Evolutionary conservation across 2,797 vertebrate species (phyloP).

Genomic region (Pipistrellus kuhlii): DNA sequence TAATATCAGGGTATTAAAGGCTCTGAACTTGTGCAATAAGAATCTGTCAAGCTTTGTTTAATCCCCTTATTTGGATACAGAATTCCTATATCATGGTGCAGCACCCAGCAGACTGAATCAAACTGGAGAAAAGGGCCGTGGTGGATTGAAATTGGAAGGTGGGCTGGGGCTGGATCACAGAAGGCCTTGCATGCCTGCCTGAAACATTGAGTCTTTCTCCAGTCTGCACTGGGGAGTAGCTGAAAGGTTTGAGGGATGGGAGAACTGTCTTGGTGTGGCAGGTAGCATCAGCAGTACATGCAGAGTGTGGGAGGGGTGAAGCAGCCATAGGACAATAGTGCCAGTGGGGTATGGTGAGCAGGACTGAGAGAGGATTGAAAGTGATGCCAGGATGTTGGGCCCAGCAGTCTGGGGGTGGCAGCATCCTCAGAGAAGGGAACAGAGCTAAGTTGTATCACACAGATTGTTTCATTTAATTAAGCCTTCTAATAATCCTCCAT

Average conservation of each 20-base stretch:
- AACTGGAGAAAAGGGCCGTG: neutral
- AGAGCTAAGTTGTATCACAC: rapidly evolving
- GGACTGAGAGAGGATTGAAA: neutral
- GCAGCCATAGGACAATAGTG: neutral
- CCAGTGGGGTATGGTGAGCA: no score
- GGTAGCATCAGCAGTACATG: rapidly evolving
- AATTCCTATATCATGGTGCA: neutral
- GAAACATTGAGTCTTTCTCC: neutral
- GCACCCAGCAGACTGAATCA: neutral
- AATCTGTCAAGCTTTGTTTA: neutral
- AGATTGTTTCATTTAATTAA: neutral
- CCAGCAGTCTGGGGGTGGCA: neutral
- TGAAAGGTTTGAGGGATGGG: neutral
- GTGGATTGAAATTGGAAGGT: neutral
- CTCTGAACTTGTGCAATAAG: neutral
- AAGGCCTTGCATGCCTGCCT: neutral
- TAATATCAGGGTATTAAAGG: neutral
- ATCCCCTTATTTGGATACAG: neutral
- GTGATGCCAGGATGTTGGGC: neutral
- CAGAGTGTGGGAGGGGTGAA: rapidly evolving
- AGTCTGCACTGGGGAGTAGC: neutral
- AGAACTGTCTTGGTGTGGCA: neutral
- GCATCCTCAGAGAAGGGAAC: neutral
- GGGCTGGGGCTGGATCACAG: neutral
- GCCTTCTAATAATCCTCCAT: neutral